Evolutionary conservation across 2,113 vertebrate species (phyloP).

Genomic region (Dipodomys merriami): DNA sequence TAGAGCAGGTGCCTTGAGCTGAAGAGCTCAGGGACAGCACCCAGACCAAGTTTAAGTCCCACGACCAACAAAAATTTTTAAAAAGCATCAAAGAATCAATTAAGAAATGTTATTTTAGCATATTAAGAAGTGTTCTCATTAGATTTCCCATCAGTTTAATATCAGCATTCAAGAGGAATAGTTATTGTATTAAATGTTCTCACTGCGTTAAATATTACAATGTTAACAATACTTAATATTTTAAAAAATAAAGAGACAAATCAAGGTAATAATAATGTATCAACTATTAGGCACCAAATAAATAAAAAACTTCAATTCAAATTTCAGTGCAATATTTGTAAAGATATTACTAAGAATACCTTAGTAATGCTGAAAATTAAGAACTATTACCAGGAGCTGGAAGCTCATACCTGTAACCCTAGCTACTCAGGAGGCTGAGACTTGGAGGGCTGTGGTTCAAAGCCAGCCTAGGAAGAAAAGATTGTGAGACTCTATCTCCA

Average conservation of each 20-base stretch:
- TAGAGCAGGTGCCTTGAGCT: neutral
- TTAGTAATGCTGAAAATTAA: slow-evolving; percentile 34
- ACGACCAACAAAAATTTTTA: too few species aligned
- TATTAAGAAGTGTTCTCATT: neutral
- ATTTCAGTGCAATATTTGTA: neutral
- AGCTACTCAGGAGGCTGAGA: too few species aligned
- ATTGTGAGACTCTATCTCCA: too few species aligned
- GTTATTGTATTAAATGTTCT: slow-evolving; percentile 37
- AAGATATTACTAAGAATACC: neutral
- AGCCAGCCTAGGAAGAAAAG: too few species aligned
- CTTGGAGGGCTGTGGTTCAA: too few species aligned
- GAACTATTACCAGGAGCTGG: neutral
- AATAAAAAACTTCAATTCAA: slow-evolving; percentile 38
- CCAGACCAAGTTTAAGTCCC: too few species aligned
- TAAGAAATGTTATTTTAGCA: slow-evolving; percentile 3
- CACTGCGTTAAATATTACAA: neutral
- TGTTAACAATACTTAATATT: neutral
- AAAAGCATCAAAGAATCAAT: slow-evolving; percentile 17
- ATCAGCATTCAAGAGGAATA: slow-evolving; percentile 15
- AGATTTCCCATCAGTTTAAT: slow-evolving; percentile 34
- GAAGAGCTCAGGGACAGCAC: neutral
- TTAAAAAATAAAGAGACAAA: neutral
- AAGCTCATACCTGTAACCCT: too few species aligned
- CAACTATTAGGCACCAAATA: slow-evolving; percentile 28
- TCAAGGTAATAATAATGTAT: slow-evolving; percentile 24